phyloP scores from a whole-genome alignment of 2,113 vertebrate genomes.

The Odocoileus virginianus region DNA sequence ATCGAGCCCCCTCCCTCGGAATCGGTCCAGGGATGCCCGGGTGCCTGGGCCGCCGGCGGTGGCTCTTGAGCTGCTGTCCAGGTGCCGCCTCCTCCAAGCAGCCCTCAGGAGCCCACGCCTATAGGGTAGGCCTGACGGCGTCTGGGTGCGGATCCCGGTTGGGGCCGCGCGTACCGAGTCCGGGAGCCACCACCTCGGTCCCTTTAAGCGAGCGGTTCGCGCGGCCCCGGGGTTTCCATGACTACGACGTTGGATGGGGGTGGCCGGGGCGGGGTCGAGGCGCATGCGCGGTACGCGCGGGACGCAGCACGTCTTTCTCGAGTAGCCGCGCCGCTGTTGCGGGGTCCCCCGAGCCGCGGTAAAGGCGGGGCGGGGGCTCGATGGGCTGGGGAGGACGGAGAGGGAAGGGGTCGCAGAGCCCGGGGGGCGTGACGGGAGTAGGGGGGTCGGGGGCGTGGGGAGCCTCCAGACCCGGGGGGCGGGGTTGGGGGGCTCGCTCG shows the following conservation, averaged over 20 bases:
- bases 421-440: too few relatives aligned
- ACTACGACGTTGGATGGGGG: not conserved
- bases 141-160: not conserved
- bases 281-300: constrained; percentile 55
- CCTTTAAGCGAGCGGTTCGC: not conserved
- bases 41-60: not conserved
- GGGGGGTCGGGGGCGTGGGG: too few relatives aligned
- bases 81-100: not conserved
- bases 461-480: not conserved
- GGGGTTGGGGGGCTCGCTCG: not conserved
- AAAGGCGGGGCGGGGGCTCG: not conserved
- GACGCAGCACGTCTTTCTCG: not conserved
- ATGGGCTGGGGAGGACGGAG: not conserved
- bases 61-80: not conserved
- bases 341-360: constrained; percentile 22
- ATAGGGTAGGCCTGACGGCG: fast-evolving
- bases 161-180: not conserved
- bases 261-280: not conserved
- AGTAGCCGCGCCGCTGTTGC: not conserved
- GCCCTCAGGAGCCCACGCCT: not conserved
- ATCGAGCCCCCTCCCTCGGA: not conserved
- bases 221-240: constrained; percentile 24
- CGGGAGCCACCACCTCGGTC: not conserved
- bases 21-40: not conserved
- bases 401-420: not conserved